Evolutionary conservation across 2,113 vertebrate genomes (phyloP).

Genomic region (Phylloscopus whistleri): DNA sequence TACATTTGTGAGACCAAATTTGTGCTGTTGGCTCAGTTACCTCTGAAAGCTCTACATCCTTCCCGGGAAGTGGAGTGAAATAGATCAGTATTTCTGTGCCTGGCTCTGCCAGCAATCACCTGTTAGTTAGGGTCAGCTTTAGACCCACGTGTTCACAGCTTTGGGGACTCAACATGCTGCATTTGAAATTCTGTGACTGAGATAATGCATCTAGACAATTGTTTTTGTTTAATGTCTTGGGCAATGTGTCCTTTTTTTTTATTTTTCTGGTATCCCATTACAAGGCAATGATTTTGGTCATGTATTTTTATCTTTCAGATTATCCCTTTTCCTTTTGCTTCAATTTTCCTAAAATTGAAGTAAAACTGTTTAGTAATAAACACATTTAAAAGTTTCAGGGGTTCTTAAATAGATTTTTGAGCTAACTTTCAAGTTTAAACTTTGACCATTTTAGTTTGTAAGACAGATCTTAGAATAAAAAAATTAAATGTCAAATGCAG

Average conservation of each 20-base stretch:
- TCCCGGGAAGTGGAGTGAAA: fast-evolving
- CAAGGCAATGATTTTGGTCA: background rate
- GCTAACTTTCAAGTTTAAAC: background rate
- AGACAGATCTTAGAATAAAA: background rate
- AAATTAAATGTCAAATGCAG: slow-evolving; percentile 10
- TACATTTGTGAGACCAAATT: background rate
- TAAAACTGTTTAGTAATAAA: background rate
- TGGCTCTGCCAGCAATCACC: fast-evolving
- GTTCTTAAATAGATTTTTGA: background rate
- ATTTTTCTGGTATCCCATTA: background rate
- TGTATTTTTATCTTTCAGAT: background rate
- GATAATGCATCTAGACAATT: background rate
- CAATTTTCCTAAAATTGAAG: background rate
- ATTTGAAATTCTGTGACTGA: background rate
- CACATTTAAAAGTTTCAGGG: background rate
- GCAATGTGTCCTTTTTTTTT: background rate
- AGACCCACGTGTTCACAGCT: background rate
- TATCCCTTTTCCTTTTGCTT: background rate
- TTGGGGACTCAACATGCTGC: background rate
- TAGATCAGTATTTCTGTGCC: background rate
- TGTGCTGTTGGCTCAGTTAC: background rate
- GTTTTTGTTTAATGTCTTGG: background rate
- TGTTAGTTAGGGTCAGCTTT: background rate
- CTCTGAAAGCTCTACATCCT: background rate
- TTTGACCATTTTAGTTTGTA: background rate